These are phyloP conservation scores for Chrysomela aeneicollis DNA, from an alignment of 2,888 invertebrate species.

Conservation along the genomic window DNA sequence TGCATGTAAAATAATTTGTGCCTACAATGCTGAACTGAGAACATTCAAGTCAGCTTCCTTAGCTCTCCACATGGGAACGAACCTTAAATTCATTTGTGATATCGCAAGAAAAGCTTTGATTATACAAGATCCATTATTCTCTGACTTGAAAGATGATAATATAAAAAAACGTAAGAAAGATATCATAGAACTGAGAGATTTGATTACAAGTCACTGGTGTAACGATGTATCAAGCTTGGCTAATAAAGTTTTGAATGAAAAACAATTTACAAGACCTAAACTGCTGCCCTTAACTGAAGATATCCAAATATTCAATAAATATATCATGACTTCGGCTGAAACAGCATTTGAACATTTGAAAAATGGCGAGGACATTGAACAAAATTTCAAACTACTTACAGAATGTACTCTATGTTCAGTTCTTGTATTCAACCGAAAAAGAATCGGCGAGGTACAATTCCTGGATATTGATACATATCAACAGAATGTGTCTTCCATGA, in stretches of 20 bases:
- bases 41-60: too few species aligned
- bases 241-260: conserved; percentile 11
- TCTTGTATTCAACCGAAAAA: conserved; percentile 22
- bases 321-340: conserved; percentile 11
- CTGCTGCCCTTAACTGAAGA: conserved; percentile 19
- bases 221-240: conserved; percentile 15
- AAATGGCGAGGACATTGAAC: conserved; percentile 1
- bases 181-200: background rate
- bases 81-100: too few species aligned
- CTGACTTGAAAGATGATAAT: too few species aligned
- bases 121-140: too few species aligned
- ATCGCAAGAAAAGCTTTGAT: too few species aligned
- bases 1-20: too few species aligned
- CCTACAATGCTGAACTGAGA: too few species aligned
- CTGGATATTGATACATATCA: conserved; percentile 22
- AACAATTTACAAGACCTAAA: conserved; percentile 7
- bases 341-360: conserved; percentile 17
- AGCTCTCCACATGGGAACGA: too few species aligned
- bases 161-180: too few species aligned
- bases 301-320: conserved; percentile 11
- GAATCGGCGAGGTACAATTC: conserved; percentile 25
- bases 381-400: background rate
- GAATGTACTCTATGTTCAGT: background rate
- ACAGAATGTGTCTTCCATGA: conserved; percentile 7
- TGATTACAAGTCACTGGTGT: conserved; percentile 9